Base-by-base conservation (phyloP, 2,797 vertebrate species). In the Manis pentadactyla region DNA sequence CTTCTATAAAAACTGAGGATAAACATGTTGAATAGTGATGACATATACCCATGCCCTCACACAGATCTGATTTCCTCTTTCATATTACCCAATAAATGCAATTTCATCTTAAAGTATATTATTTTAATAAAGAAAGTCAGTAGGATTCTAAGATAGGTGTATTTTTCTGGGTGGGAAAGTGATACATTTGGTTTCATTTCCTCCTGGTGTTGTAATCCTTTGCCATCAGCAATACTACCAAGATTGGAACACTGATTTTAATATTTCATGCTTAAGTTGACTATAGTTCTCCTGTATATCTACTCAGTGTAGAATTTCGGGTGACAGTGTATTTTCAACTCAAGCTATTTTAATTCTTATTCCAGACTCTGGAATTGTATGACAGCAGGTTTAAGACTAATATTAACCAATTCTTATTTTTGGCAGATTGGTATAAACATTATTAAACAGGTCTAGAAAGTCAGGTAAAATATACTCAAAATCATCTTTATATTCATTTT, bases 181-280 rank as follows among this genome's bases (percentile, higher is more conserved):
- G 31, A 84, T 77, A 7, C 23, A 1, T 89, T 93, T 81, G 71
- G 21, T 88, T 98, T 96, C 92, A 97, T 93, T 97, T 98, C 93
- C 78, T 96, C 39, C 59, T 18, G 2, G 61, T 89, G 64, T 51
- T 7, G 0, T 81, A 66, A 69, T 74, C 63, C 63, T 93, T 90
- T 4, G 42, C 37, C 68, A 61, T 92, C 77, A 88, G 81, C 63
- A 55, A 0, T 49, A 37, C 46, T 64, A 25, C 77, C 46, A 21
- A 86, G 94, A 97, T 83, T 29, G 25, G 63, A 84, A 83, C 59
- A 34, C 29, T 18, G 49, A 88, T 88, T 95, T 96, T 87, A 90
- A 77, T 93, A 87, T 79, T 96, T 93, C 25, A 8, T 57, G 59
- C 27, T 87, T 63, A 66, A 93, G 94, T 81, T 89, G 66, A 84